Evolutionary conservation across 2,113 vertebrate genomes (phyloP), one percentile per base, ranked within the genome.

Genomic region (Nothocercus julius): DNA sequence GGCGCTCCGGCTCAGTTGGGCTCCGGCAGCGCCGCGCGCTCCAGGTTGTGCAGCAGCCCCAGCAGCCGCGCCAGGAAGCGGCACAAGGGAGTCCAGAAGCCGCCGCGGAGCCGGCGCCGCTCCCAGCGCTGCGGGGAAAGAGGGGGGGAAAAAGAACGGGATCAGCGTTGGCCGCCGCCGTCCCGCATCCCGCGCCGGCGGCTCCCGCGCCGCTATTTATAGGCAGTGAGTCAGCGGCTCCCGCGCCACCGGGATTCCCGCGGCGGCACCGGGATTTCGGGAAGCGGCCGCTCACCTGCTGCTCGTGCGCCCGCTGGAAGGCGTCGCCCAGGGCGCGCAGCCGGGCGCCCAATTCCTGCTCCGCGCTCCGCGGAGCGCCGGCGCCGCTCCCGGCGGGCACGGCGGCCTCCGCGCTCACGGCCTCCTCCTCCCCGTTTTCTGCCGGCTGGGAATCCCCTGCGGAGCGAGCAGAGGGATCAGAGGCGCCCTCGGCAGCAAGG

Each of bases 11-110:
- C 25, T 28, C 58, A 75, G 53, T 75, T 22, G 16, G 53, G 72
- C 34, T 58, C 49, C 21, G 72, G 53, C 51, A 75, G 24, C 72
- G 32, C 36, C 12, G 19, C 72, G 13, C n/a, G 28, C 11, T 38
- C 53, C 51, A 56, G 85, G 73, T 87, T 82, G 70, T 83, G 82
- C 40, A 92, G 54, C n/a, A 79, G 64, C 32, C 76, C 72, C 78
- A 92, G 70, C 38, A 92, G 86, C 85, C 83, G 82, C 8, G 84
- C 64, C 53, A 87, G 44, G 54, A 83, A 82, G 32, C 78, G 90
- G 16, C 63, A 87, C 25, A 92, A 42, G 32, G 75, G 90, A 47
- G 78, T 81, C 53, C 90, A 85, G 62, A 87, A 64, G 20, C 78
- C 76, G 13, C 78, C 53, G 64, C 25, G 72, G 5, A 20, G 53